Evolutionary conservation across 2,797 vertebrate genomes (phyloP), one percentile per base, ranked within the genome.

Genomic region (Oophaga sylvatica): DNA sequence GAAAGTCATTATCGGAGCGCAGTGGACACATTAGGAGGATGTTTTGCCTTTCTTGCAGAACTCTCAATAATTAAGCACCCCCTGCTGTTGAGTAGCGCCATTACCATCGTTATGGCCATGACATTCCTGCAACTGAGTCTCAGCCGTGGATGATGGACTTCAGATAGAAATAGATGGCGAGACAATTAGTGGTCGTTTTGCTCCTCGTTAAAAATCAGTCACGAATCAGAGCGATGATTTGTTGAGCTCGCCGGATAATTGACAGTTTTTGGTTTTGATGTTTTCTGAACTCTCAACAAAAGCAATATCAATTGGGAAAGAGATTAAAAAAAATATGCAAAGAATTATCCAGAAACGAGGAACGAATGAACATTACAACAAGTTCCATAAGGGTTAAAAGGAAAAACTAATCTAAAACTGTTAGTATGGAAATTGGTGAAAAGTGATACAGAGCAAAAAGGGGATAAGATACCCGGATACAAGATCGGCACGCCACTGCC

Each of bases 31-130:
- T 83, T 29, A 78, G 53, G 11, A 84, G 48, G 63, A 60, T 17
- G 31, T 19, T 62, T 67, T 68, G 29, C n/a, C 79, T 76, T 76
- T 85, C 80, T 76, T 80, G 77, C 70, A 68, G 80, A 68, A 76
- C 26, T 26, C 79, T 65, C 77, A 85, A 75, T 85, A 88, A 88
- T 88, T 88, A 88, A 76, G 78, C 53, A 81, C 78, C 79, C 83
- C 87, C 83, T 82, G 87, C 87, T 81, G 87, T 48, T 56, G 4
- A 60, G 79, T 29, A 76, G 31, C 68, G 11, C 78, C 45, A 45
- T 85, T 76, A 81, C 76, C 71, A 63, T 45, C 45, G 83, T 77
- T 75, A 57, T 77, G 70, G 41, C 83, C 87, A 68, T 77, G 83
- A 85, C 87, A 85, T 85, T 75, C 22, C n/a, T 59, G 29, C 41